phyloP scores from a whole-genome alignment of 2,113 vertebrate genomes.

The Sceloporus undulatus region DNA sequence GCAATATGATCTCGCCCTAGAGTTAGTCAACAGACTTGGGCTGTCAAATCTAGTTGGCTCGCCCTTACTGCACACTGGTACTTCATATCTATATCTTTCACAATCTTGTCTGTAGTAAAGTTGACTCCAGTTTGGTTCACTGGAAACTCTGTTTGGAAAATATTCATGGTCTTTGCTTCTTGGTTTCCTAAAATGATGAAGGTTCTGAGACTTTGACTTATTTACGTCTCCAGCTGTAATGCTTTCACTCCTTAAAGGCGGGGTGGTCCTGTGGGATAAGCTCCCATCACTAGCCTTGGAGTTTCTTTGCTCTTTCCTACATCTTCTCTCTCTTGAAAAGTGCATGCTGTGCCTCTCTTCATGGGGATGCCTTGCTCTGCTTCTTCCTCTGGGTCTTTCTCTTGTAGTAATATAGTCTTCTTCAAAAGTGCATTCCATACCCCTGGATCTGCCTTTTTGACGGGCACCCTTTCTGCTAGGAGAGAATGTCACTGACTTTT shows the following conservation, averaged over 20 bases:
- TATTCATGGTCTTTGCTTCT: slow-evolving; percentile 47
- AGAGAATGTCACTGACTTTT: not conserved
- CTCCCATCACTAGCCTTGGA: not conserved
- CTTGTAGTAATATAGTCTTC: not conserved
- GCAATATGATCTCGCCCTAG: not conserved
- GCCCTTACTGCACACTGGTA: not conserved
- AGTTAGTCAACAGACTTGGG: not conserved
- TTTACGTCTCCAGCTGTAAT: not conserved
- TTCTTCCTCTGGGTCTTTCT: not conserved
- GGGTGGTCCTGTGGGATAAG: not conserved
- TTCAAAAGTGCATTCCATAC: not conserved
- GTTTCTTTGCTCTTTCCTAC: not conserved
- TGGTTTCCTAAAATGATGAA: not conserved
- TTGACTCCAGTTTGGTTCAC: not conserved
- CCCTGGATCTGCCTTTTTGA: not conserved
- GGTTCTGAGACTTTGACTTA: slow-evolving; percentile 3
- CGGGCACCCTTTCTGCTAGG: not conserved
- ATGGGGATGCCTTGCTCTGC: not conserved
- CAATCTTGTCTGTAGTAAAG: slow-evolving; percentile 22
- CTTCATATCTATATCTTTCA: not conserved
- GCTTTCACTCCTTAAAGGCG: not conserved
- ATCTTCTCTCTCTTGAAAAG: not conserved
- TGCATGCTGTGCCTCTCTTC: not conserved
- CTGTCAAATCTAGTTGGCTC: not conserved
- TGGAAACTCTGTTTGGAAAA: slow-evolving; percentile 19